Conservation (phyloP, 1,140 invertebrate genomes). For the Cyclina sinensis region DNA sequence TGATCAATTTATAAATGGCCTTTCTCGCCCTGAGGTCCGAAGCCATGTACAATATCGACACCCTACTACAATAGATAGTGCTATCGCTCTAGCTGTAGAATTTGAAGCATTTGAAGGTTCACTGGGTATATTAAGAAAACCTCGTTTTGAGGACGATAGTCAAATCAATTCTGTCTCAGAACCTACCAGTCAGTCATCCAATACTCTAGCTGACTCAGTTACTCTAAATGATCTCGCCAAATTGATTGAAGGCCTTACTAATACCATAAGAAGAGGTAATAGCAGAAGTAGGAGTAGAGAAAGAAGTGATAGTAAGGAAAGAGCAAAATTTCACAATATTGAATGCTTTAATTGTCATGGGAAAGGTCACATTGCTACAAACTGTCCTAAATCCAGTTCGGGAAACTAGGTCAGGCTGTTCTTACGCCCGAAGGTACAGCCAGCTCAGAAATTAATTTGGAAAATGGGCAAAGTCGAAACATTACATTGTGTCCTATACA, state of each 20-base stretch:
- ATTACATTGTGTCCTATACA: background rate
- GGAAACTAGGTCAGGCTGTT: background rate
- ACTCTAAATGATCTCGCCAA: background rate
- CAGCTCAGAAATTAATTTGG: no score
- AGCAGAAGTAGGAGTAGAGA: constrained; percentile 22
- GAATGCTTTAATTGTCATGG: background rate
- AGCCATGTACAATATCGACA: constrained; percentile 61
- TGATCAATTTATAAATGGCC: constrained; percentile 56
- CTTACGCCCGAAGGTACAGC: background rate
- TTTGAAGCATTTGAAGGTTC: constrained; percentile 58
- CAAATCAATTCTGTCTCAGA: background rate
- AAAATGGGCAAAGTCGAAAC: background rate
- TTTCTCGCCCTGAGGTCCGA: constrained; percentile 48
- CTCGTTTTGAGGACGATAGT: constrained; percentile 25
- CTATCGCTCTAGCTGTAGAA: constrained; percentile 62
- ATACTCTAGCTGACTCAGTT: background rate
- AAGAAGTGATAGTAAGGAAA: background rate
- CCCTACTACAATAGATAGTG: constrained; percentile 40
- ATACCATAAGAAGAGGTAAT: background rate
- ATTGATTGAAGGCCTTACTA: background rate
- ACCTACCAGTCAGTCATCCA: background rate
- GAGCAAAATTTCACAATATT: background rate
- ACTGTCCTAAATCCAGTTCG: background rate
- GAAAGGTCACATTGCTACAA: background rate
- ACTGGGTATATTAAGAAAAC: constrained; percentile 25